Conservation (phyloP, 2,797 vertebrate genomes). For the Buphagus erythrorhynchus region DNA sequence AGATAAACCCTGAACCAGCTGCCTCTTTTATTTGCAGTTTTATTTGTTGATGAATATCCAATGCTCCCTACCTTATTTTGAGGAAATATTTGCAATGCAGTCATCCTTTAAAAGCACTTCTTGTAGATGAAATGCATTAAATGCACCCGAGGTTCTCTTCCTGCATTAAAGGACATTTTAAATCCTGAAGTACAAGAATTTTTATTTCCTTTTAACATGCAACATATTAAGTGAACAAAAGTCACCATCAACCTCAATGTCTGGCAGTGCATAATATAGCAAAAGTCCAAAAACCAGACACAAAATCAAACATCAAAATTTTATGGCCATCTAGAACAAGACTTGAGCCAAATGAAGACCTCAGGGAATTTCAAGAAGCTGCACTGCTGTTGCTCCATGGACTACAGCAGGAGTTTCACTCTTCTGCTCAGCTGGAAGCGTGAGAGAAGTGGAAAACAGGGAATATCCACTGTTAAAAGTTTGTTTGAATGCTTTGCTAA, state of each 20-base stretch:
- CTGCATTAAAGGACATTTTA: not conserved
- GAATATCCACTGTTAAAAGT: not conserved
- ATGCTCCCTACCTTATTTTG: not conserved
- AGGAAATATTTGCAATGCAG: not conserved
- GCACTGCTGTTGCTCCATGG: not conserved
- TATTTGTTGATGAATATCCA: slow-evolving; percentile 14
- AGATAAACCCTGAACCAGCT: slow-evolving; percentile 13
- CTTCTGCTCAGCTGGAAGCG: not conserved
- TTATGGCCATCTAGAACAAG: not conserved
- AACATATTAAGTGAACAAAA: not conserved
- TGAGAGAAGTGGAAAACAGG: not conserved
- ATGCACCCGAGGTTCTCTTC: not conserved
- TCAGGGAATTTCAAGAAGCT: not conserved
- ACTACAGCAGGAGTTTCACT: not conserved
- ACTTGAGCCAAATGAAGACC: not conserved
- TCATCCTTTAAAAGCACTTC: not conserved
- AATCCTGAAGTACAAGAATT: not conserved
- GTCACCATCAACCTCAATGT: accelerated
- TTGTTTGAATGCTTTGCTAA: accelerated
- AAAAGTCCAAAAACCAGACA: not conserved
- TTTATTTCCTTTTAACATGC: not conserved
- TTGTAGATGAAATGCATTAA: not conserved
- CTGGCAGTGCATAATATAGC: not conserved
- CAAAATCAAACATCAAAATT: not conserved
- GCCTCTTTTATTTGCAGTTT: slow-evolving; percentile 16